phyloP scores from a whole-genome alignment of 2,888 invertebrate genomes.

The Cecidostiba fungosa region DNA sequence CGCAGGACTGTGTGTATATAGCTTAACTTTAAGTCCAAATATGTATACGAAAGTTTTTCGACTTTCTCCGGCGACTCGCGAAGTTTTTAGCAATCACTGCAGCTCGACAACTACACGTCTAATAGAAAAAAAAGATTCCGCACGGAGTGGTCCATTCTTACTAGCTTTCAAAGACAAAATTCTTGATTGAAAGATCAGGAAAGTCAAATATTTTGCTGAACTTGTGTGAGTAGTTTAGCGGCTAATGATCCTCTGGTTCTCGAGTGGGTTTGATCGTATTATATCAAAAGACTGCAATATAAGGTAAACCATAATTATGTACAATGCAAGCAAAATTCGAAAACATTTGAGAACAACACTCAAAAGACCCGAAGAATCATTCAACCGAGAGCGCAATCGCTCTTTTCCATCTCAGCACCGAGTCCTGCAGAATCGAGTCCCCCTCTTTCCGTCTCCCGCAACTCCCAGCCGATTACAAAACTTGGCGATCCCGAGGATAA shows the following conservation, averaged over 20 bases:
- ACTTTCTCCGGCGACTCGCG: background rate
- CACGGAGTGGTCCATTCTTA: background rate
- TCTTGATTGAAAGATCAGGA: background rate
- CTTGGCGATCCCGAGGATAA: slow-evolving; percentile 8
- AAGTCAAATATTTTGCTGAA: background rate
- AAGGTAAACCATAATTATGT: no score
- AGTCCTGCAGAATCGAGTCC: background rate
- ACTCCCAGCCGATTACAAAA: background rate
- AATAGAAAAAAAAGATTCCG: background rate
- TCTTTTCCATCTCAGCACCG: background rate
- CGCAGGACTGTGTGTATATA: background rate
- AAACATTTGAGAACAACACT: background rate
- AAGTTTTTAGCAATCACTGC: slow-evolving; percentile 15
- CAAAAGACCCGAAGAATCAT: background rate
- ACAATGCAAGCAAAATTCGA: no score
- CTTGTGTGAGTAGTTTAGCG: no score
- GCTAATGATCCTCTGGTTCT: no score
- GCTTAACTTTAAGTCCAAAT: slow-evolving; percentile 21
- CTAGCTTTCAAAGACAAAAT: background rate
- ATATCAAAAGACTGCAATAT: no score
- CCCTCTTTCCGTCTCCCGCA: no score
- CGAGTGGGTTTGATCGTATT: no score
- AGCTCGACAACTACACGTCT: slow-evolving; percentile 10
- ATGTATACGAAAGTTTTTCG: slow-evolving; percentile 12
- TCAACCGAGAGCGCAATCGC: background rate